Percentiles rank a stretch among this genome's conserved stretches.
Conservation (phyloP, 1,140 invertebrate genomes). For the Polypedilum pembai region DNA sequence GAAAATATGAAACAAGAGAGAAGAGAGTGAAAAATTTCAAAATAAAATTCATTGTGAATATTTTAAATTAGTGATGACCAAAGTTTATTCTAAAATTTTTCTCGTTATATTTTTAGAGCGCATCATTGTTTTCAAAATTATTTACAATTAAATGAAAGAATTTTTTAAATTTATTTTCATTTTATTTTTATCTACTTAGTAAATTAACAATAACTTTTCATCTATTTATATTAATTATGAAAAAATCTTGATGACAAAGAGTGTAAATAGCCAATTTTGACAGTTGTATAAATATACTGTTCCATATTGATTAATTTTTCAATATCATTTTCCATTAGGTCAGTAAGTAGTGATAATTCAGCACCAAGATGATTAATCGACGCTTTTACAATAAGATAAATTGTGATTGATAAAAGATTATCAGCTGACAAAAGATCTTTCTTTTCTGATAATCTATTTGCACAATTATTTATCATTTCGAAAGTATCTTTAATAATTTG, state of each 20-base stretch:
- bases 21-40: too few species aligned
- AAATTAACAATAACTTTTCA: too few species aligned
- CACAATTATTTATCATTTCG: constrained; percentile 38
- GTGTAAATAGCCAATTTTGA: neutral
- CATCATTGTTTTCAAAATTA: too few species aligned
- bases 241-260: neutral
- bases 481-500: constrained; percentile 42
- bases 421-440: constrained; percentile 39
- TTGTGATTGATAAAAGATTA: constrained; percentile 40
- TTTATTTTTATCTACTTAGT: too few species aligned
- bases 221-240: neutral
- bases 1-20: too few species aligned
- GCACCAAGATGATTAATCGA: constrained; percentile 42
- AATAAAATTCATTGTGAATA: too few species aligned
- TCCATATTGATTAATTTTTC: constrained; percentile 37
- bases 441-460: constrained; percentile 36
- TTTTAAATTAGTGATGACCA: too few species aligned
- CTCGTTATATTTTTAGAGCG: too few species aligned
- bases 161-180: too few species aligned
- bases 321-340: constrained; percentile 41
- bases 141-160: too few species aligned
- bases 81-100: too few species aligned
- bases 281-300: constrained; percentile 15
- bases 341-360: constrained; percentile 40
- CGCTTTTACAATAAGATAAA: constrained; percentile 40